Evolutionary conservation across 2,113 vertebrate species (phyloP).

Genomic region (Myiagra hebetior): DNA sequence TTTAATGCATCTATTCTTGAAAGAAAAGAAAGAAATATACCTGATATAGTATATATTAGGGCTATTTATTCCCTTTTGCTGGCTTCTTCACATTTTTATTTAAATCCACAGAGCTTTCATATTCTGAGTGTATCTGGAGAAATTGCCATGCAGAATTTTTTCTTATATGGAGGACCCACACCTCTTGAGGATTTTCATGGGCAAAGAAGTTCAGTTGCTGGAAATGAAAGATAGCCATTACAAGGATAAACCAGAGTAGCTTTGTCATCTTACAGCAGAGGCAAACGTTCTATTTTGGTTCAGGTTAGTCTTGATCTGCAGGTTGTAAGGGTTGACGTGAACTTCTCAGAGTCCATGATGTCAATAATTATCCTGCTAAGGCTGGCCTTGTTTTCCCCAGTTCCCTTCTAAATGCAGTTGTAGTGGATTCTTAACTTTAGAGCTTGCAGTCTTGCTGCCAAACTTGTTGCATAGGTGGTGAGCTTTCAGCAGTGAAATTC

Average conservation of each 20-base stretch:
- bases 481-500: not conserved
- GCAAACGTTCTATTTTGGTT: not conserved
- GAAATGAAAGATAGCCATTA: not conserved
- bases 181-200: not conserved
- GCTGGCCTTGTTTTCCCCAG: not conserved
- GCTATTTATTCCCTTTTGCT: not conserved
- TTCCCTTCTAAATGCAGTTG: not conserved
- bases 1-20: not conserved
- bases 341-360: not conserved
- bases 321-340: not conserved
- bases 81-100: not conserved
- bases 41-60: not conserved
- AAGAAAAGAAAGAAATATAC: not conserved
- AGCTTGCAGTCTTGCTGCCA: not conserved
- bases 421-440: not conserved
- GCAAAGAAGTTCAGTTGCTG: not conserved
- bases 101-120: not conserved
- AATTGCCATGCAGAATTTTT: not conserved
- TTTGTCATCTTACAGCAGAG: not conserved
- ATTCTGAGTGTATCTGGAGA: not conserved
- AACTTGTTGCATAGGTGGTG: not conserved
- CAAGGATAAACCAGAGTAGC: not conserved
- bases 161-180: not conserved
- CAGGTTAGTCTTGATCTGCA: not conserved
- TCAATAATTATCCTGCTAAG: not conserved